A percentile compares a stretch with the other conserved stretches of the same genome.
These are phyloP conservation scores for Ophion ventricosus DNA, from an alignment of 2,888 invertebrate species.

Conservation along the genomic window DNA sequence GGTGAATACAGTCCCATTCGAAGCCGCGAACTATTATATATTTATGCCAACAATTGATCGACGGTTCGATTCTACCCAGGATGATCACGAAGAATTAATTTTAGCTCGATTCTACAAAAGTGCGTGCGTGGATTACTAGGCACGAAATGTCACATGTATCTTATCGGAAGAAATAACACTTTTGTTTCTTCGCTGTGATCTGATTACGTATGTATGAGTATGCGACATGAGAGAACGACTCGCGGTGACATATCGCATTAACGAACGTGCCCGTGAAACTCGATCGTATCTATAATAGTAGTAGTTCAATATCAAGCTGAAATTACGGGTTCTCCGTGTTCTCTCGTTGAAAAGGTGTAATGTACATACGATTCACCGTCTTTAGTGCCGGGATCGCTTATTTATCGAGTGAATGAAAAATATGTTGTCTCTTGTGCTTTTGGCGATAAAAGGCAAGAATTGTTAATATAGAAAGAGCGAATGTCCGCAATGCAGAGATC, in stretches of 20 bases:
- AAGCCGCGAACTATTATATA: too few species aligned
- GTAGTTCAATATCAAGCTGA: conserved; percentile 3
- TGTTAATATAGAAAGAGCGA: conserved; percentile 44
- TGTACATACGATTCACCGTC: neutral
- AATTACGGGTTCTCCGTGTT: neutral
- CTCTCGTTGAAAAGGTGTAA: neutral
- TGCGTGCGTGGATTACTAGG: neutral
- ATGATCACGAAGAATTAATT: too few species aligned
- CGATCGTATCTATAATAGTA: conserved; percentile 18
- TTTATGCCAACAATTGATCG: too few species aligned
- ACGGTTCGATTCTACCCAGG: too few species aligned
- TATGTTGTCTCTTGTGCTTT: neutral
- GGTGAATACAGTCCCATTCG: too few species aligned
- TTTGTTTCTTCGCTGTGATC: conserved; percentile 10
- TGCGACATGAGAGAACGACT: neutral
- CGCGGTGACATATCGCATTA: conserved; percentile 41
- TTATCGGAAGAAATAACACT: neutral
- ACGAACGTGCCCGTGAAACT: conserved; percentile 25
- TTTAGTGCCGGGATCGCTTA: neutral
- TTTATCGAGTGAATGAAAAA: neutral
- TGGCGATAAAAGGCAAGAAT: neutral
- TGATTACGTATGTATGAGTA: conserved; percentile 31
- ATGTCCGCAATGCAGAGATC: conserved; percentile 66
- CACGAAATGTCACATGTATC: conserved; percentile 16
- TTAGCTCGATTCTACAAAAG: neutral